A percentile compares a stretch with the other conserved stretches of the same genome.
These are phyloP conservation scores for Rousettus leschenaultii DNA, from an alignment of 2,113 vertebrate species.

Conservation along the genomic window DNA sequence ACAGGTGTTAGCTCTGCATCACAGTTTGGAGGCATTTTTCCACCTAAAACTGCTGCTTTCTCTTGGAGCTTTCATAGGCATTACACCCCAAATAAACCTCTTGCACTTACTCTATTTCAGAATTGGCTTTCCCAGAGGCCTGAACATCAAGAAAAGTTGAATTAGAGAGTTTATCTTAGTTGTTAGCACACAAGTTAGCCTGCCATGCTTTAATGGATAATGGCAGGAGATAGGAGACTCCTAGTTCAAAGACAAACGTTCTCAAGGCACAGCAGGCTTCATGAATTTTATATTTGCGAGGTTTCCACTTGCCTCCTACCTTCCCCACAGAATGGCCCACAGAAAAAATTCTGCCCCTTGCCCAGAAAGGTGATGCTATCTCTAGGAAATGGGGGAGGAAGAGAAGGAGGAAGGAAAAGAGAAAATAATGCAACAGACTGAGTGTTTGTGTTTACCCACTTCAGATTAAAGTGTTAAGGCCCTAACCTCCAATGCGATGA, in stretches of 20 bases:
- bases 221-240: not conserved
- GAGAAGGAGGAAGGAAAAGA: not conserved
- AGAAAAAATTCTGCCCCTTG: not conserved
- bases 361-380: not conserved
- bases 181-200: not conserved
- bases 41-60: not conserved
- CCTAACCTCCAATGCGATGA: not conserved
- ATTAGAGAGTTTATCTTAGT: not conserved
- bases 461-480: not conserved
- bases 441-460: not conserved
- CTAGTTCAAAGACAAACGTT: not conserved
- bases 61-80: not conserved
- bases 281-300: not conserved
- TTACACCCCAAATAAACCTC: not conserved
- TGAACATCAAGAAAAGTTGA: not conserved
- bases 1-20: not conserved
- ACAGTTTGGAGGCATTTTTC: not conserved
- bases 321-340: not conserved
- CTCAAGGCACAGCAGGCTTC: not conserved
- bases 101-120: not conserved
- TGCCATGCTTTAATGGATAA: not conserved
- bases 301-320: not conserved
- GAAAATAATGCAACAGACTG: not conserved
- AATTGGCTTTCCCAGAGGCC: not conserved
- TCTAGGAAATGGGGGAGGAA: not conserved